A percentile compares a stretch with the other conserved stretches of the same genome.
Conservation (phyloP, 1,140 invertebrate genomes). For the Cotesia vestalis region DNA sequence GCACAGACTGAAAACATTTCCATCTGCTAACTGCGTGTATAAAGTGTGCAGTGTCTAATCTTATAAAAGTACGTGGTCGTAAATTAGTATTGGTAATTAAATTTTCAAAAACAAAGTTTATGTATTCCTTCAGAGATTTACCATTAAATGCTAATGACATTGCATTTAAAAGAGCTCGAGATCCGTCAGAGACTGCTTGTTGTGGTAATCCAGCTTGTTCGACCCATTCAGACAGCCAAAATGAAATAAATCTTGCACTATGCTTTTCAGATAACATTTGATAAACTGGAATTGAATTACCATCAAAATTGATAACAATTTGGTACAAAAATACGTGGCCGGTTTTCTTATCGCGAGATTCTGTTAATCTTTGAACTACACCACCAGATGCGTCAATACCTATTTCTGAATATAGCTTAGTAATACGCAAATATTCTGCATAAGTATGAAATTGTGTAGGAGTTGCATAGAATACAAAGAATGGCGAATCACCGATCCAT, state of each 20-base stretch:
- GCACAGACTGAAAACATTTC: neutral
- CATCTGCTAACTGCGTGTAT: neutral
- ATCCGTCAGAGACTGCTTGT: neutral
- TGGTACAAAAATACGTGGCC: constrained; percentile 33
- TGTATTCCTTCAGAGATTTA: constrained; percentile 12
- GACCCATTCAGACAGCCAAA: neutral
- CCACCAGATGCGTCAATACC: constrained; percentile 30
- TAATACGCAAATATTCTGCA: neutral
- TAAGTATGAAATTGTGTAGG: neutral
- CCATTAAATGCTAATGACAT: neutral
- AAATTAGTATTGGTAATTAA: neutral
- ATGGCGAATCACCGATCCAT: constrained; percentile 21
- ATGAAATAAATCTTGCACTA: neutral
- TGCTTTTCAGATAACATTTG: neutral
- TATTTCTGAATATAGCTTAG: neutral
- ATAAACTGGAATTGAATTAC: neutral
- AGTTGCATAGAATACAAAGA: constrained; percentile 19
- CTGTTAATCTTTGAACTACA: neutral
- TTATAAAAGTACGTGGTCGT: neutral
- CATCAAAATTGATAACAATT: constrained; percentile 16
- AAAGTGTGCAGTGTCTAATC: neutral
- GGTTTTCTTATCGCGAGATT: neutral
- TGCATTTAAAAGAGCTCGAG: constrained; percentile 2
- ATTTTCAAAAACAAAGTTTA: constrained; percentile 10
- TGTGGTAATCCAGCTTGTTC: neutral